phyloP scores from a whole-genome alignment of 1,140 invertebrate genomes.

The Hycleus phaleratus region DNA sequence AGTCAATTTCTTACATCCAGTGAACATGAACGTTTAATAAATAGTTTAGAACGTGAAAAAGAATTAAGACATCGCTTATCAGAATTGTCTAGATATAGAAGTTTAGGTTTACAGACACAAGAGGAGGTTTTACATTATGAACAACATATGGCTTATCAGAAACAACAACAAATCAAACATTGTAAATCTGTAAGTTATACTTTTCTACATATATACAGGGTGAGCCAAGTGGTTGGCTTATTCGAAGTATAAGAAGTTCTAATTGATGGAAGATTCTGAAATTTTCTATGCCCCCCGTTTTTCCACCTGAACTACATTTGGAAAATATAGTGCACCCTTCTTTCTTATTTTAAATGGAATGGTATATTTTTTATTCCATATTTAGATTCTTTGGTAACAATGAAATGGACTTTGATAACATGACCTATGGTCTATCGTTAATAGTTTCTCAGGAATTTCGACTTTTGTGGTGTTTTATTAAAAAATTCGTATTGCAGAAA shows the following conservation, averaged over 20 bases:
- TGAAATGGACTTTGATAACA: neutral
- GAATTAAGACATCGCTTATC: slow-evolving; percentile 72
- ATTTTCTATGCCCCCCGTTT: no score
- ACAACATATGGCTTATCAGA: slow-evolving; percentile 54
- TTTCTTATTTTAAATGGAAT: no score
- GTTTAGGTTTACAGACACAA: slow-evolving; percentile 68
- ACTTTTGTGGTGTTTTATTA: no score
- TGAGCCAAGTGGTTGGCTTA: no score
- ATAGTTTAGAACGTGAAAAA: slow-evolving; percentile 71
- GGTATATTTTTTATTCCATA: no score
- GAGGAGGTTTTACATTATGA: slow-evolving; percentile 80
- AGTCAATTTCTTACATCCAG: slow-evolving; percentile 79
- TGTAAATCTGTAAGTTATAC: slow-evolving; percentile 52
- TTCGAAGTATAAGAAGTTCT: no score
- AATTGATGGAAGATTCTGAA: no score
- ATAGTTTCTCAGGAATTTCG: no score
- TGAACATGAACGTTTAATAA: slow-evolving; percentile 73
- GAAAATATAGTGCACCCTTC: no score
- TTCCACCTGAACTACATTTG: no score
- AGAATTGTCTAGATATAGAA: slow-evolving; percentile 74
- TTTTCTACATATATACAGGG: neutral
- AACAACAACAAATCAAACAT: slow-evolving; percentile 41
- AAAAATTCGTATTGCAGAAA: no score
- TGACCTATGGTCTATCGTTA: neutral
- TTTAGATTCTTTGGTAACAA: no score